Percentiles rank a stretch among this genome's conserved stretches.
Evolutionary conservation across 2,888 invertebrate species (phyloP).

Genomic region (Tiliacea citrago): DNA sequence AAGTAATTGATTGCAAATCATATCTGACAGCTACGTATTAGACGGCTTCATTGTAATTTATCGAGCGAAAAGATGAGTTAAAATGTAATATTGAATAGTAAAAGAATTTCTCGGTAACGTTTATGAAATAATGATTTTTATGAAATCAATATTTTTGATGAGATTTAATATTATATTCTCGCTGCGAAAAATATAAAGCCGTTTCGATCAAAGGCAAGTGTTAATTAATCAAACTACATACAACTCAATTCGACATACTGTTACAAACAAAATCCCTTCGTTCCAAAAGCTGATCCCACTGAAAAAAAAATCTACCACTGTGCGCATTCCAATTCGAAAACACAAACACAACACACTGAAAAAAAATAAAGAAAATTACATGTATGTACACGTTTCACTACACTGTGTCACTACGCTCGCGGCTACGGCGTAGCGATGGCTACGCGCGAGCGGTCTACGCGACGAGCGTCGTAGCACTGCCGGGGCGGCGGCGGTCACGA

Average conservation of each 20-base stretch:
- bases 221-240: slow-evolving; percentile 42
- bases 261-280: slow-evolving; percentile 45
- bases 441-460: slow-evolving; percentile 87
- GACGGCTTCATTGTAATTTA: slow-evolving; percentile 53
- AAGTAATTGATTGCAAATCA: slow-evolving; percentile 63
- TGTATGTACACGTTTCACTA: slow-evolving; percentile 79
- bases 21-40: slow-evolving; percentile 56
- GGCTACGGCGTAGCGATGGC: slow-evolving; percentile 79
- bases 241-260: slow-evolving; percentile 55
- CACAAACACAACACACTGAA: slow-evolving; percentile 71
- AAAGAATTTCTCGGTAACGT: slow-evolving; percentile 21
- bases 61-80: slow-evolving; percentile 27
- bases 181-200: neutral
- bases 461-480: slow-evolving; percentile 88
- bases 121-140: neutral
- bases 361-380: slow-evolving; percentile 73
- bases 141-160: neutral
- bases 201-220: slow-evolving; percentile 1
- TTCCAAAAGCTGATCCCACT: slow-evolving; percentile 37
- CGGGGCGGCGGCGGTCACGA: slow-evolving; percentile 74
- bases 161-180: neutral
- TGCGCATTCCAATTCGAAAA: slow-evolving; percentile 70
- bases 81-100: slow-evolving; percentile 13
- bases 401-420: slow-evolving; percentile 74
- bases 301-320: slow-evolving; percentile 60